These are phyloP conservation scores for Drosophila villosipedis DNA, from an alignment of 2,888 invertebrate species.

Conservation along the genomic window DNA sequence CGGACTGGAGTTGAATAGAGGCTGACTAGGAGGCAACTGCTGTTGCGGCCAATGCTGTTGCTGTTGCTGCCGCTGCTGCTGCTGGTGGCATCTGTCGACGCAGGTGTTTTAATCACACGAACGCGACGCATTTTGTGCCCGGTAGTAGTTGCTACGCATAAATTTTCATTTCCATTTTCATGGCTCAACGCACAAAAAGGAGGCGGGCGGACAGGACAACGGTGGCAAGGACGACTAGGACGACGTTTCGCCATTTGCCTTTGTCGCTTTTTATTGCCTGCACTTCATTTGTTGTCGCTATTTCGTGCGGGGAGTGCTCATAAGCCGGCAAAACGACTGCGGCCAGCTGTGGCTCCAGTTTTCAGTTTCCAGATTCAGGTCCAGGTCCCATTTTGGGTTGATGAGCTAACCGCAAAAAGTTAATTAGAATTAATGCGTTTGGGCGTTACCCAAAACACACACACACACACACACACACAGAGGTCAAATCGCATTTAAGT, in stretches of 20 bases:
- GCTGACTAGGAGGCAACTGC: conserved; percentile 16
- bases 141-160: conserved; percentile 60
- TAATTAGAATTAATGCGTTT: conserved; percentile 80
- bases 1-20: conserved; percentile 3
- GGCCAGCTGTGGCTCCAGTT: conserved; percentile 7
- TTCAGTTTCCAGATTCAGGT: conserved; percentile 10
- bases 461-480: conserved; percentile 2
- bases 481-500: conserved; percentile 75
- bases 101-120: conserved; percentile 70
- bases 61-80: conserved; percentile 17
- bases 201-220: conserved; percentile 4
- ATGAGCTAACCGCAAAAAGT: conserved; percentile 77
- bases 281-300: conserved; percentile 77
- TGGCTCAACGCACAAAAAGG: conserved; percentile 70
- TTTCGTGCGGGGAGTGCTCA: conserved; percentile 58
- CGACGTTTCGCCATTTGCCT: conserved; percentile 71
- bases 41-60: conserved; percentile 19
- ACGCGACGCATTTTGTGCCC: conserved; percentile 59
- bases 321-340: conserved; percentile 53
- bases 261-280: conserved; percentile 82
- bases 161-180: conserved; percentile 81
- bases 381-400: conserved; percentile 44
- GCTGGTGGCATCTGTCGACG: conserved; percentile 60
- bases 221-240: conserved; percentile 21
- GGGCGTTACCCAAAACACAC: conserved; percentile 28